These are phyloP conservation scores for Xestia c-nigrum DNA, from an alignment of 2,888 invertebrate genomes.

Conservation along the genomic window DNA sequence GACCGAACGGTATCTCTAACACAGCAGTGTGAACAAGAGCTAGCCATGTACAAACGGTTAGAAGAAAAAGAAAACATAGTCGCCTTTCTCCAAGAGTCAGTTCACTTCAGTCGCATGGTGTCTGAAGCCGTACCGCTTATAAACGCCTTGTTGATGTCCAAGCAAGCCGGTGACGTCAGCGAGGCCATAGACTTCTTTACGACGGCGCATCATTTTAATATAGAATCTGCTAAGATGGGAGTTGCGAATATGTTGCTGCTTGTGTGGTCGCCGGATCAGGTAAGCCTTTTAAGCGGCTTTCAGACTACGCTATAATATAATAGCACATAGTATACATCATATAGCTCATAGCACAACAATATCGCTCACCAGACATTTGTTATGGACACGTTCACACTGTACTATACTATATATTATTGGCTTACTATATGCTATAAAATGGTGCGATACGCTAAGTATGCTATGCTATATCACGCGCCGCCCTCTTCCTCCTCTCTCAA, in stretches of 20 bases:
- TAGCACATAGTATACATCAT: too few species aligned
- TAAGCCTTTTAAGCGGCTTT: constrained; percentile 67
- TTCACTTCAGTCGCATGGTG: constrained; percentile 88
- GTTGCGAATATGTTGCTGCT: constrained; percentile 94
- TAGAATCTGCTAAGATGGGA: constrained; percentile 93
- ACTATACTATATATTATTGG: too few species aligned
- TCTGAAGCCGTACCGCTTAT: constrained; percentile 90
- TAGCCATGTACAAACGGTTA: constrained; percentile 88
- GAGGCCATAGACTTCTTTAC: constrained; percentile 98
- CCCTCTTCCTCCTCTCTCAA: too few species aligned
- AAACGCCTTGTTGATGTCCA: constrained; percentile 93
- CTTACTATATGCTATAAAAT: too few species aligned
- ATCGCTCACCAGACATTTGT: too few species aligned
- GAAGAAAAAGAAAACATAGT: constrained; percentile 92
- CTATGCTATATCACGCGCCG: too few species aligned
- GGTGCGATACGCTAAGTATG: too few species aligned
- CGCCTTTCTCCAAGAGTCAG: constrained; percentile 93
- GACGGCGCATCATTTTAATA: constrained; percentile 94
- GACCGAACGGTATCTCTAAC: constrained; percentile 79
- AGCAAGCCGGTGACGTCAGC: constrained; percentile 94
- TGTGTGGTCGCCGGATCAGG: constrained; percentile 95
- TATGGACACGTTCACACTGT: too few species aligned
- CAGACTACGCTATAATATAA: too few species aligned
- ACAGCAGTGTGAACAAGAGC: constrained; percentile 85
- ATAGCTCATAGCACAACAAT: too few species aligned